Evolutionary conservation across 2,113 vertebrate genomes (phyloP), one percentile per base, ranked within the genome.

Genomic region (Lota lota): DNA sequence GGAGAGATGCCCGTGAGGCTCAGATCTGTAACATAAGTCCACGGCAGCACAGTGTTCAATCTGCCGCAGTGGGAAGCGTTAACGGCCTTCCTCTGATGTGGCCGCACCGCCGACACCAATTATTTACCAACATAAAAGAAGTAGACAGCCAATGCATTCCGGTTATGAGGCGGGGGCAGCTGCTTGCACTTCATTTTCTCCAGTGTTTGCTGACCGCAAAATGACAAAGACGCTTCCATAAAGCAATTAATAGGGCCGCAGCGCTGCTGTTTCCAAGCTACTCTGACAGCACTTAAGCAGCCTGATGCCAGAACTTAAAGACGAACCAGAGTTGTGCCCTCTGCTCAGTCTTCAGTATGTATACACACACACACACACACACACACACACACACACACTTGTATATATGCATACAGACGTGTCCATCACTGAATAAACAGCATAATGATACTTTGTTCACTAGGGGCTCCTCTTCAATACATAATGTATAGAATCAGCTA

Each of bases 51-150:
- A 80, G 69, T 77, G 70, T 77, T 88, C 88, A 83, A 84, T 84
- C 73, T 63, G 67, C 64, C 81, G 84, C 82, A 79, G 81, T 70
- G 74, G 85, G 79, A 87, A 85, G 91, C 90, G 87, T 92, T 92
- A 90, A 84, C 77, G 84, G 74, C 79, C 79, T 84, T 81, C 78
- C 75, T 89, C 83, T 86, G 83, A 88, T 88, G 77, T 68, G 75
- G 82, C 84, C 79, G 70, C 77, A 87, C 84, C 85, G 87, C 83
- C 83, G 88, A 86, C 82, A 91, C 86, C 90, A 93, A 92, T 92
- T 93, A 92, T 90, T 90, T 91, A 83, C 88, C 89, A 91, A 90
- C 89, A 89, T 80, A 87, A 79, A 78, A 88, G 7, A 33, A 92
- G 91, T 85, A 89, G 80, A 85, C 85, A 83, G 78, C 63, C 57